Percentiles rank a stretch among this genome's conserved stretches.
phyloP scores from a whole-genome alignment of 2,113 vertebrate genomes.

The Oryzias curvinotus region DNA sequence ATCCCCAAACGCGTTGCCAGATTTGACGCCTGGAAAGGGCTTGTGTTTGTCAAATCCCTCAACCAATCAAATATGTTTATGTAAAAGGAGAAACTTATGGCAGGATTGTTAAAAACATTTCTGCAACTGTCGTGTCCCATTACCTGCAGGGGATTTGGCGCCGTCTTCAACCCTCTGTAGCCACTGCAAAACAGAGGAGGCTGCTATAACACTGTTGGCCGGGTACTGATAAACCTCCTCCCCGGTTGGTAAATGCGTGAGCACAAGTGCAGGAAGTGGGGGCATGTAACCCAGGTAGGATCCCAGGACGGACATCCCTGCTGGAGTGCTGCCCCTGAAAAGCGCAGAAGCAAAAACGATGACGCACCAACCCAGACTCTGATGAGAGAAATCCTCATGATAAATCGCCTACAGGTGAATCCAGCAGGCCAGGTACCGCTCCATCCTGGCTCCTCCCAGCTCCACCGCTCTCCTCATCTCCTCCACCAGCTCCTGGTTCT shows the following conservation, averaged over 20 bases:
- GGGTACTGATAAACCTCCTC: constrained; percentile 86
- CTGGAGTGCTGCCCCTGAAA: constrained; percentile 85
- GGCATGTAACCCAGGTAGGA: constrained; percentile 79
- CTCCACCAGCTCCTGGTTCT: constrained; percentile 64
- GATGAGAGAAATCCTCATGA: not conserved
- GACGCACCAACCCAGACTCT: not conserved
- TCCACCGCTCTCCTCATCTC: constrained; percentile 74
- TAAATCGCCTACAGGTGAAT: constrained; percentile 83
- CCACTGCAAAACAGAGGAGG: constrained; percentile 82
- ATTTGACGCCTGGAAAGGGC: too few relatives aligned
- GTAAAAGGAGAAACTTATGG: too few relatives aligned
- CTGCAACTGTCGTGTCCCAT: constrained; percentile 37
- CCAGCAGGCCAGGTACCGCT: constrained; percentile 82
- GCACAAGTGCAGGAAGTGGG: constrained; percentile 81
- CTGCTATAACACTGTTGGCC: constrained; percentile 71
- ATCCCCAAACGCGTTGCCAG: too few relatives aligned
- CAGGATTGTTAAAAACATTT: too few relatives aligned
- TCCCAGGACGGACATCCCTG: constrained; percentile 80
- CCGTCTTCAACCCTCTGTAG: constrained; percentile 80
- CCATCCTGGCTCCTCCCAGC: constrained; percentile 42
- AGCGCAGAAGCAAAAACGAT: not conserved
- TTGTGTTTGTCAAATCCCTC: too few relatives aligned
- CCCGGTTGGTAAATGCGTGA: constrained; percentile 77
- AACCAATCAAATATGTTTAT: too few relatives aligned
- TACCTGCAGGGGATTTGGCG: constrained; percentile 82